A percentile compares a stretch with the other conserved stretches of the same genome.
Conservation (phyloP, 92 coral and sea anemone genomes). For the Zoanthus sansibaricus region DNA sequence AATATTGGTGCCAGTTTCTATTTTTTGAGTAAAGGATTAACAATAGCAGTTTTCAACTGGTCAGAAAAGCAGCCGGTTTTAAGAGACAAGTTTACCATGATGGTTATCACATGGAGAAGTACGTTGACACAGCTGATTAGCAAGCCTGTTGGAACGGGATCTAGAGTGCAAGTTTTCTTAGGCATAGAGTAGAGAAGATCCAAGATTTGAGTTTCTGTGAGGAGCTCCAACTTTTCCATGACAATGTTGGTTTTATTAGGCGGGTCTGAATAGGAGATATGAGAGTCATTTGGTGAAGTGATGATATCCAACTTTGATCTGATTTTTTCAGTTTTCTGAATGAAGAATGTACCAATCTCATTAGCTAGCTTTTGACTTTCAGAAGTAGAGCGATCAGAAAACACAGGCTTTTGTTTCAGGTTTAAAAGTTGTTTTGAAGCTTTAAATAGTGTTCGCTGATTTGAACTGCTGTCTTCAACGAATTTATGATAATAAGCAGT, state of each 20-base stretch:
- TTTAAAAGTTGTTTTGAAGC: conserved; percentile 26
- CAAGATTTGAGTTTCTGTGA: conserved; percentile 32
- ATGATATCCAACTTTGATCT: conserved; percentile 21
- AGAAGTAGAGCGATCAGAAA: background rate
- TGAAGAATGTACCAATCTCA: too few species aligned
- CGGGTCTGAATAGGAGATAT: background rate
- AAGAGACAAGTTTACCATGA: background rate
- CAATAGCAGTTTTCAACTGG: too few species aligned
- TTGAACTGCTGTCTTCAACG: too few species aligned
- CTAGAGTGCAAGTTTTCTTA: background rate
- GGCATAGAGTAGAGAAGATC: conserved; percentile 27
- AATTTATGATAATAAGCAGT: too few species aligned
- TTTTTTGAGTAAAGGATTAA: too few species aligned
- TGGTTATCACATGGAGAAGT: background rate
- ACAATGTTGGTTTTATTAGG: background rate
- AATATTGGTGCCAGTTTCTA: too few species aligned
- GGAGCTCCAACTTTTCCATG: conserved; percentile 33
- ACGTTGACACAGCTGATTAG: background rate
- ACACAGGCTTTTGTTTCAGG: conserved; percentile 20
- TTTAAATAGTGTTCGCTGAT: too few species aligned
- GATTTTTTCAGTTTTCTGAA: background rate
- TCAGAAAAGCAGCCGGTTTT: background rate
- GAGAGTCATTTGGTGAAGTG: conserved; percentile 15
- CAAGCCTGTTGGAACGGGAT: background rate
- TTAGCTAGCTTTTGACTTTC: background rate